Conservation (phyloP, 2,797 vertebrate genomes). For the Hypotaenidia okinawae region DNA sequence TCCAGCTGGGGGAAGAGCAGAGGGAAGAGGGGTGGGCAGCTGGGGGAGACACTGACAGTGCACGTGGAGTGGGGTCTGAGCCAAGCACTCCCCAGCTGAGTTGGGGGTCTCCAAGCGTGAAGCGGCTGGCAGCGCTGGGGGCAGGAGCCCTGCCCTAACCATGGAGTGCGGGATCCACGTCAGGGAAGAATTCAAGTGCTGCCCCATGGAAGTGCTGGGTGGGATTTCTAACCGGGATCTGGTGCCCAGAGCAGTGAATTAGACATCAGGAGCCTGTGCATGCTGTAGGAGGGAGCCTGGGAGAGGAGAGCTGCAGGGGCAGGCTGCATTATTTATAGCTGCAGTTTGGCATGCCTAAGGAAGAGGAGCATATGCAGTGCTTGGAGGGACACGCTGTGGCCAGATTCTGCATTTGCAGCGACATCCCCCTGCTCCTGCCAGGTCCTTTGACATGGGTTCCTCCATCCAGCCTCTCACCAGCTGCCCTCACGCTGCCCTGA, state of each 20-base stretch:
- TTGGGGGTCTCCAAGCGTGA: fast-evolving
- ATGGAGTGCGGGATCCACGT: fast-evolving
- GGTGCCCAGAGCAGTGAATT: not conserved
- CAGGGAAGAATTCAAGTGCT: not conserved
- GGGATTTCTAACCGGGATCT: not conserved
- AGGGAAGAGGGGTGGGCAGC: not conserved
- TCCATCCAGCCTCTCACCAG: not conserved
- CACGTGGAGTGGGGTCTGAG: fast-evolving
- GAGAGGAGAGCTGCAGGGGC: not conserved
- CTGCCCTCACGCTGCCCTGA: not conserved
- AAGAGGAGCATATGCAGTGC: not conserved
- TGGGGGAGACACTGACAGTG: fast-evolving
- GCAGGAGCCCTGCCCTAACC: not conserved
- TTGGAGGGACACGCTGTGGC: slow-evolving; percentile 44
- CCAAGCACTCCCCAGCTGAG: not conserved
- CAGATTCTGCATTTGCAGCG: slow-evolving; percentile 4
- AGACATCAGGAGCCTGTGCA: slow-evolving; percentile 26
- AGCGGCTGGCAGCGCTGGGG: not conserved
- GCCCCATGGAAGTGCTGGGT: not conserved
- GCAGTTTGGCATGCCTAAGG: not conserved
- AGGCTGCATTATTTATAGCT: slow-evolving; percentile 23
- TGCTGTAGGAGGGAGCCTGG: not conserved
- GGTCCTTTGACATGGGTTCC: fast-evolving
- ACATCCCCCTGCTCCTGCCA: not conserved
- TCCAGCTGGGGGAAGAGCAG: not conserved